These are phyloP conservation scores for Cecidostiba fungosa DNA, from an alignment of 2,888 invertebrate species.

Conservation along the genomic window DNA sequence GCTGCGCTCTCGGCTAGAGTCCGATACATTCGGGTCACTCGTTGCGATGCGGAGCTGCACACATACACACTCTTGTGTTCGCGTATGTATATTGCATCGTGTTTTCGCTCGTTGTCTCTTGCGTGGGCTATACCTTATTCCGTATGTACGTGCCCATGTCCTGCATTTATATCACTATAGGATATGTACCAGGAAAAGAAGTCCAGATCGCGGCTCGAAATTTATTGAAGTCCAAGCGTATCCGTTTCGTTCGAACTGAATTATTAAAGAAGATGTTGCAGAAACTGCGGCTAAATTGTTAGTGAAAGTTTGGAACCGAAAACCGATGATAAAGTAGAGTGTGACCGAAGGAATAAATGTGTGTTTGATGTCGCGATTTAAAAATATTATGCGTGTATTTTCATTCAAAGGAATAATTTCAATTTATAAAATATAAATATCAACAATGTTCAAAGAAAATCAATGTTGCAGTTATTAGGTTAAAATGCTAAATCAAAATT, in stretches of 20 bases:
- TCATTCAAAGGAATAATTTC: too few species aligned
- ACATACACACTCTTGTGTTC: neutral
- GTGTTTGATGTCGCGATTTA: too few species aligned
- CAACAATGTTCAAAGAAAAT: too few species aligned
- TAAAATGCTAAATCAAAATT: too few species aligned
- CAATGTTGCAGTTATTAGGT: too few species aligned
- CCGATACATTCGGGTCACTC: constrained; percentile 21
- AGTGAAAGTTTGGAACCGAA: too few species aligned
- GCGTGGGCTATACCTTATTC: neutral
- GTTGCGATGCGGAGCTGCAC: neutral
- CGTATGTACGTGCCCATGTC: neutral
- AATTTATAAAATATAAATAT: too few species aligned
- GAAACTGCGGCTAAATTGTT: too few species aligned
- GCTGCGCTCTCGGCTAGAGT: neutral
- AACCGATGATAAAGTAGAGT: too few species aligned
- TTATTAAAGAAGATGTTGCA: neutral
- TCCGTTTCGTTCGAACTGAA: neutral
- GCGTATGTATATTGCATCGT: neutral
- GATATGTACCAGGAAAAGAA: neutral
- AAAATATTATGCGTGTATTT: too few species aligned
- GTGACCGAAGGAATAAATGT: too few species aligned
- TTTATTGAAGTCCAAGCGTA: neutral
- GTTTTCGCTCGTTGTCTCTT: neutral
- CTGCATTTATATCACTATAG: neutral
- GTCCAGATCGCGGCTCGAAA: neutral